A percentile compares a stretch with the other conserved stretches of the same genome.
phyloP scores from a whole-genome alignment of 2,113 vertebrate species.

The Cnemophilus loriae region DNA sequence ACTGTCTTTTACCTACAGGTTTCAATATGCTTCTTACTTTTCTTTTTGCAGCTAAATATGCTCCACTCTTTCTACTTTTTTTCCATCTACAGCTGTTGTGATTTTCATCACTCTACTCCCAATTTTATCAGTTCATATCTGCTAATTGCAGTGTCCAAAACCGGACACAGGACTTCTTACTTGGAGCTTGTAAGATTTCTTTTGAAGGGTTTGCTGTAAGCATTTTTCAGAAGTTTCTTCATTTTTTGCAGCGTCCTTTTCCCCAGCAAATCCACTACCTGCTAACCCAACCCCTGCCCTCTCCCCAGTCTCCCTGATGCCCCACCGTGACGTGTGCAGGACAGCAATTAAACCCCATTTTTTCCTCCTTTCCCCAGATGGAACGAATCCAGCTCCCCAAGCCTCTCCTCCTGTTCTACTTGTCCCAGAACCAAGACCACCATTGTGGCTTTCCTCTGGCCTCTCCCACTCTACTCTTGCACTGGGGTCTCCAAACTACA shows the following conservation, averaged over 20 bases:
- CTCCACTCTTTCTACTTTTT: background rate
- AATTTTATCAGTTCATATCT: background rate
- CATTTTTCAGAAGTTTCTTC: background rate
- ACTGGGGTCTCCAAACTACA: background rate
- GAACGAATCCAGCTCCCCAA: background rate
- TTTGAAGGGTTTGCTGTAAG: background rate
- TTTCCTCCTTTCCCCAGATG: background rate
- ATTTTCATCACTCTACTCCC: background rate
- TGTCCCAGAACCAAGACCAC: background rate
- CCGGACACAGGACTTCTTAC: background rate
- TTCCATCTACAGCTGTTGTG: background rate
- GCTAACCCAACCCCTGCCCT: background rate
- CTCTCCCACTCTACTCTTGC: background rate
- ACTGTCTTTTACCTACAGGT: background rate
- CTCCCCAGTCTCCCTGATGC: accelerated
- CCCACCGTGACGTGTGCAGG: accelerated
- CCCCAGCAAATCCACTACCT: background rate
- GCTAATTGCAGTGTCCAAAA: background rate
- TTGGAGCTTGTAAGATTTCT: background rate
- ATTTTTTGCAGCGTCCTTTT: background rate
- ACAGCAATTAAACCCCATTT: background rate
- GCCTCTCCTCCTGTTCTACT: background rate
- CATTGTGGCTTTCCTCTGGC: background rate
- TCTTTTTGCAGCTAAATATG: background rate
- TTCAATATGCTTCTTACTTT: background rate